Conservation (phyloP, 2,797 vertebrate species). For the Anabacerthia variegaticeps region DNA sequence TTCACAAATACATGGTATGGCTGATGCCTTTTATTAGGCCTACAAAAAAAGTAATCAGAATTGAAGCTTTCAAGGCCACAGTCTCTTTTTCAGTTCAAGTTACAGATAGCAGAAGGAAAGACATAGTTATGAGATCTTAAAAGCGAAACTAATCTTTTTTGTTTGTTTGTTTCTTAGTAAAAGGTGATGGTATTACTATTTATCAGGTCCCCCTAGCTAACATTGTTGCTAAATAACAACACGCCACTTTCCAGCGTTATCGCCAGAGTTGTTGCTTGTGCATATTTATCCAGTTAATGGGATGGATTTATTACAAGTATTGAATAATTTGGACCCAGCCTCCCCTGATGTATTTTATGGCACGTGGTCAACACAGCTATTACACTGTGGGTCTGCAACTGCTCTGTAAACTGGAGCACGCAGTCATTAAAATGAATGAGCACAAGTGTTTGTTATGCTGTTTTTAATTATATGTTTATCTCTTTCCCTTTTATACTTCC, state of each 20-base stretch:
- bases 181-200: neutral
- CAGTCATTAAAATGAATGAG: conserved; percentile 72
- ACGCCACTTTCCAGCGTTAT: conserved; percentile 49
- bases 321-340: conserved; percentile 68
- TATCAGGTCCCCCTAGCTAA: neutral
- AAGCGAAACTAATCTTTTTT: conserved; percentile 44
- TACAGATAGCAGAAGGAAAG: conserved; percentile 47
- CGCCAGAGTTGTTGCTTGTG: conserved; percentile 54
- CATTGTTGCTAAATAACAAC: conserved; percentile 34
- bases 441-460: conserved; percentile 69
- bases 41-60: conserved; percentile 72
- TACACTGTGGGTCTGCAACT: conserved; percentile 60
- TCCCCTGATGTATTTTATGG: conserved; percentile 75
- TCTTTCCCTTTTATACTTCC: conserved; percentile 71
- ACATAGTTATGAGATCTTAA: conserved; percentile 27
- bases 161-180: conserved; percentile 40
- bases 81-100: conserved; percentile 52
- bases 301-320: conserved; percentile 76
- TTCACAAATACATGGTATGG: conserved; percentile 68
- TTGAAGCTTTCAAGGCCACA: conserved; percentile 70
- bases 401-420: conserved; percentile 70
- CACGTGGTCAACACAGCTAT: conserved; percentile 72
- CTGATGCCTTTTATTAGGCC: conserved; percentile 70
- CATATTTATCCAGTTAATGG: conserved; percentile 74
- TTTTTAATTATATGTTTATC: conserved; percentile 81